Conservation (phyloP, 1,140 invertebrate genomes). For the Adelges cooleyi region DNA sequence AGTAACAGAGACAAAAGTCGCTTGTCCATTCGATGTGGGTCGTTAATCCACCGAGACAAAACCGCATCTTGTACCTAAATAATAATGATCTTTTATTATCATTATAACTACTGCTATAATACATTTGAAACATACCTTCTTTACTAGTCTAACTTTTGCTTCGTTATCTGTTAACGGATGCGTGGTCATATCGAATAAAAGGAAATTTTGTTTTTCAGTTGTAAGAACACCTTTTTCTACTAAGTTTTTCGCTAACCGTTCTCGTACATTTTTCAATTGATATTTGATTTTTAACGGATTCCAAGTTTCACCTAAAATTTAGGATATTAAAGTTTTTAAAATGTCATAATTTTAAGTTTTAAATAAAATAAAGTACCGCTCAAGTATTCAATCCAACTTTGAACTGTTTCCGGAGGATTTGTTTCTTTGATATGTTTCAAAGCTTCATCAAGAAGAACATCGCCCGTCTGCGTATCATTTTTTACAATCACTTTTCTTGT, state of each 20-base stretch:
- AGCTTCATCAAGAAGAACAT: conserved; percentile 96
- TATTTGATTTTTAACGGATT: conserved; percentile 97
- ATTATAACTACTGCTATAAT: conserved; percentile 13
- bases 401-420: conserved; percentile 90
- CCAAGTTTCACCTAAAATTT: conserved; percentile 89
- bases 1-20: conserved; percentile 84
- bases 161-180: conserved; percentile 94
- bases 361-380: conserved; percentile 59
- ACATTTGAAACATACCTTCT: conserved; percentile 60
- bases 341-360: conserved; percentile 7
- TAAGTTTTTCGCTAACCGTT: conserved; percentile 96
- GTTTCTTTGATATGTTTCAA: conserved; percentile 97
- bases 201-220: conserved; percentile 99
- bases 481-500: conserved; percentile 68
- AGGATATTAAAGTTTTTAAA: conserved; percentile 30
- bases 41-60: conserved; percentile 90
- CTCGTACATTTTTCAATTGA: conserved; percentile 96
- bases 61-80: conserved; percentile 95
- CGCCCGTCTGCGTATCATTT: conserved; percentile 87
- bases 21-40: conserved; percentile 94
- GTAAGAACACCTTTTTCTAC: conserved; percentile 99
- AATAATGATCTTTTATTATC: no score
- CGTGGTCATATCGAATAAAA: conserved; percentile 99
- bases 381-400: conserved; percentile 99
- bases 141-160: conserved; percentile 92